Conservation (phyloP, 2,797 vertebrate species). For the Hemitrygon akajei region DNA sequence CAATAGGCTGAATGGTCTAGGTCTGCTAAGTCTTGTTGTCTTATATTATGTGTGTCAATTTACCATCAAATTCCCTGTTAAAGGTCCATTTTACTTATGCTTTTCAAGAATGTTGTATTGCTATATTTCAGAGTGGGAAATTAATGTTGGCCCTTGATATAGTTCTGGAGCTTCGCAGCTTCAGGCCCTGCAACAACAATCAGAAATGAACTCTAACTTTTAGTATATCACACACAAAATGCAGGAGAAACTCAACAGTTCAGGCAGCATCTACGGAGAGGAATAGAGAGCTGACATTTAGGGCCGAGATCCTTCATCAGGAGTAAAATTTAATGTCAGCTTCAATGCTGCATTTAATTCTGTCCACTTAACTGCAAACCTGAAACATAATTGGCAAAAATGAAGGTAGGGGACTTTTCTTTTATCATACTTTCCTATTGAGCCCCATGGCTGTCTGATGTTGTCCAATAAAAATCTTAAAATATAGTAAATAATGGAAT, state of each 20-base stretch:
- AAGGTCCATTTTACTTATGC: not conserved
- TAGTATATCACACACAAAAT: too few species aligned
- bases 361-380: not conserved
- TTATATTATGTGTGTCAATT: too few species aligned
- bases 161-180: not conserved
- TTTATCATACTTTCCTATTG: not conserved
- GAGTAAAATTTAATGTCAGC: not conserved
- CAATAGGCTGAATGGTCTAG: too few species aligned
- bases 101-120: not conserved
- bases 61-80: not conserved
- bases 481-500: not conserved
- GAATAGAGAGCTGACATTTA: too few species aligned
- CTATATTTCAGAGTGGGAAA: not conserved
- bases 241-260: too few species aligned
- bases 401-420: not conserved
- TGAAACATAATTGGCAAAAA: not conserved
- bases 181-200: not conserved
- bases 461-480: not conserved
- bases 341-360: not conserved
- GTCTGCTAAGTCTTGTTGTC: too few species aligned
- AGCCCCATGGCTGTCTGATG: not conserved
- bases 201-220: not conserved
- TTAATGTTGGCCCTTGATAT: not conserved
- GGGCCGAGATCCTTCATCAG: too few species aligned
- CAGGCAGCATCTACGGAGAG: too few species aligned